These are phyloP conservation scores for Trypoxylus dichotomus DNA, from an alignment of 1,140 invertebrate species.

Conservation along the genomic window DNA sequence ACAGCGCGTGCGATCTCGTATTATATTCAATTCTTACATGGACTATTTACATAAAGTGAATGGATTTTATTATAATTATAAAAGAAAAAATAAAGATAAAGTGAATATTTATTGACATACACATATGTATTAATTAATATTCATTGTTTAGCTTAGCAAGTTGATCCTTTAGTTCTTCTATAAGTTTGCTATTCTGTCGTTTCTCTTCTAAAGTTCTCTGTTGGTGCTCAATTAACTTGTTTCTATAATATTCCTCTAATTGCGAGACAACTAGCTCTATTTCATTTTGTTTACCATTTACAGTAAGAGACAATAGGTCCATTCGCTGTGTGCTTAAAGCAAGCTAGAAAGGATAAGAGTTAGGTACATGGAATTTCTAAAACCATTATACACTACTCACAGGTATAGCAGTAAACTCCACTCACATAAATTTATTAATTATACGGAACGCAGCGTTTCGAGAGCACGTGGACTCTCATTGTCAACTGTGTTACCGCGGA, in stretches of 20 bases:
- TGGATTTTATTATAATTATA: neutral
- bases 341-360: neutral
- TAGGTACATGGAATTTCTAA: too few species aligned
- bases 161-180: conserved; percentile 10
- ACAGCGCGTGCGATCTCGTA: too few species aligned
- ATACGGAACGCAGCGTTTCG: too few species aligned
- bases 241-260: conserved; percentile 26
- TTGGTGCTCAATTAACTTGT: conserved; percentile 8
- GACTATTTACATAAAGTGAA: too few species aligned
- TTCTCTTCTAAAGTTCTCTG: neutral
- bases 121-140: too few species aligned
- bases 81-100: neutral
- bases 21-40: too few species aligned
- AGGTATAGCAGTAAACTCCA: too few species aligned
- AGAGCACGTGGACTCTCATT: too few species aligned
- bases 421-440: too few species aligned
- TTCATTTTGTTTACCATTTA: conserved; percentile 23
- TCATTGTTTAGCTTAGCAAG: neutral
- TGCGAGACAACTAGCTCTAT: conserved; percentile 4
- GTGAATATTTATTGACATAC: neutral
- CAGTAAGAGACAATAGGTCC: neutral
- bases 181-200: neutral
- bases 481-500: too few species aligned
- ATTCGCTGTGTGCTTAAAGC: neutral
- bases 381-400: too few species aligned